phyloP scores from a whole-genome alignment of 2,797 vertebrate species.

The Melopsittacus undulatus region DNA sequence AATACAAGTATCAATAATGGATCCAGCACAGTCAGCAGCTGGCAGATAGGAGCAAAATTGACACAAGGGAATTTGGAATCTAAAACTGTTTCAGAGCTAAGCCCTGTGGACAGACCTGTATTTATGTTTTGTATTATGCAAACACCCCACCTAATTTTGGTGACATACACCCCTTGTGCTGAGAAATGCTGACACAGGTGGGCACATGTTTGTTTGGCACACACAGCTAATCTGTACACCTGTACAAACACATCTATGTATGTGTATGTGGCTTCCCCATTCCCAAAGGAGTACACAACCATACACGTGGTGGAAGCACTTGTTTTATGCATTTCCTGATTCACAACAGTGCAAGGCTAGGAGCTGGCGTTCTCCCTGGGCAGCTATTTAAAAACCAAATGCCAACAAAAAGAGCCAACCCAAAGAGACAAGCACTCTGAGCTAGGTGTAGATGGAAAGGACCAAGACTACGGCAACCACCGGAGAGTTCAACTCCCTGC shows the following conservation, averaged over 20 bases:
- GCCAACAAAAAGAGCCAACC: neutral
- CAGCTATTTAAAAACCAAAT: neutral
- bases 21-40: neutral
- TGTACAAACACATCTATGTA: neutral
- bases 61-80: neutral
- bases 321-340: neutral
- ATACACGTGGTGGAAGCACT: too few relatives aligned
- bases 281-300: neutral
- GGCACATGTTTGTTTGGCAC: neutral
- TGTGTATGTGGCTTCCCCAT: neutral
- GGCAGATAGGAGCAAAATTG: neutral
- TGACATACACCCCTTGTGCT: fast-evolving
- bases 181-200: neutral
- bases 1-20: neutral
- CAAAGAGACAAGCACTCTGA: neutral
- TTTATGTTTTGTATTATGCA: neutral
- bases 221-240: neutral
- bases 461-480: neutral
- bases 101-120: neutral
- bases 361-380: neutral
- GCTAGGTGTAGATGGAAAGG: neutral
- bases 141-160: neutral
- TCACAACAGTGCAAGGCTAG: neutral
- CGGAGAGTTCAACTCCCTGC: neutral
- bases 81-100: neutral